Evolutionary conservation across 2,888 invertebrate species (phyloP), one percentile per base, ranked within the genome.

Genomic region (Xylocampa areola): DNA sequence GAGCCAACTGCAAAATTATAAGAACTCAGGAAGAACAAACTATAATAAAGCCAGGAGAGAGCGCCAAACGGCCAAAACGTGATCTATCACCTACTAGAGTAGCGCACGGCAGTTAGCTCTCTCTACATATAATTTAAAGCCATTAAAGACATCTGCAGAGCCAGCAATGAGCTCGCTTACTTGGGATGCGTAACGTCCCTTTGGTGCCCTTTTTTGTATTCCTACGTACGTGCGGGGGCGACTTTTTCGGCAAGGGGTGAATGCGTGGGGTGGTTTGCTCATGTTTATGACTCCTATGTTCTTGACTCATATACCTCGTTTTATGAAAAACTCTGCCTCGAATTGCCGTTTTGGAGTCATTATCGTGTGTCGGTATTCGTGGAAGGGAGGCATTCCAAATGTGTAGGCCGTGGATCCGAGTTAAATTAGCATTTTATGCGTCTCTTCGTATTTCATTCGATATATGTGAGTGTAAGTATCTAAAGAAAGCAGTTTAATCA

Each of bases 81-180:
- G 80, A 90, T 92, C 87, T 90, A 90, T 91, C 91, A 91, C 91
- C 85, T 85, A 84, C 81, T 80, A 67, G 76, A 76, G 76, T 68
- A 67, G 77, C 77, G 81, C 86, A 77, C 76, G 85, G 89, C 90
- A 90, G 87, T 91, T 90, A 91, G 88, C 87, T 89, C 91, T 89
- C 88, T 91, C 92, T 90, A 89, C 90, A 90, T 91, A 93, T 92
- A 93, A 94, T 93, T 94, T 93, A 91, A 93, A 91, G 89, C 91
- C 92, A 93, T 94, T 93, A 94, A 91, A 92, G 91, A 91, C 93
- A 94, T 94, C 94, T 94, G 93, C 90, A 91, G 92, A 86, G 88
- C 90, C 82, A 84, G 89, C 90, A 91, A 91, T 91, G 91, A 91
- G 92, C 83, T 86, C 85, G 86, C 89, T 90, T 91, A 90, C 91